Base-by-base conservation (phyloP, 1,140 invertebrate species). In the Sminthurides bifidus region DNA sequence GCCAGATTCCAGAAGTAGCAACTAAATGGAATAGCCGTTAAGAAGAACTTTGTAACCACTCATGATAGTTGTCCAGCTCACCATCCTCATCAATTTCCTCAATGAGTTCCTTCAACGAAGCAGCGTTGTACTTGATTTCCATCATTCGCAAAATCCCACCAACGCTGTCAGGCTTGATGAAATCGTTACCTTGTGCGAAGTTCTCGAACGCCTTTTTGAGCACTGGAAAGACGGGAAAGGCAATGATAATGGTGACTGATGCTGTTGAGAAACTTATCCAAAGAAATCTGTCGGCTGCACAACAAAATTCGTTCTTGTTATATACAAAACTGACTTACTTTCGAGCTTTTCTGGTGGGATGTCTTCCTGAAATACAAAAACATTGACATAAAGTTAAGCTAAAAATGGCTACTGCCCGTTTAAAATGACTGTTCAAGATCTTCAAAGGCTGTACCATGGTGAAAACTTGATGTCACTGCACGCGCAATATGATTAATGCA, bases 11-110 rank as follows among this genome's bases (percentile, higher is more conserved):
- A 27, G 12, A 12, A 29, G 15, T 29, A 8, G 8, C 21, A 30
- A 6, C 26, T 49, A 12, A 24, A 27, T 49, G 17, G 12, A 49
- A 29, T 27, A 21, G 6, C 21, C 14, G 6, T 30, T 24, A 10
- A 12, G 10, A 23, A 27, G 14, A 24, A 10, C 21, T 49, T 8
- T 24, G 23, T 30, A 49, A 10, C 26, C 46, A 24, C 23, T 8
- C 21, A 12, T 49, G 12, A 27, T 49, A 27, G n/a, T n/a, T n/a
- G n/a, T n/a, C 14, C 6, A 29, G 21, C 30, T 49, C 21, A 49
- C 56, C 50, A 33, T 58, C 56, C 29, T 53, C 56, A 21, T 58
- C 56, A 48, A 58, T 41, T 26, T 58, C 56, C n/a, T 31, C 14
- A 45, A 58, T 58, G n/a, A 51, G 37, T 41, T 58, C 56, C 26